phyloP scores from a whole-genome alignment of 1,140 invertebrate genomes.

The Penaeus indicus region DNA sequence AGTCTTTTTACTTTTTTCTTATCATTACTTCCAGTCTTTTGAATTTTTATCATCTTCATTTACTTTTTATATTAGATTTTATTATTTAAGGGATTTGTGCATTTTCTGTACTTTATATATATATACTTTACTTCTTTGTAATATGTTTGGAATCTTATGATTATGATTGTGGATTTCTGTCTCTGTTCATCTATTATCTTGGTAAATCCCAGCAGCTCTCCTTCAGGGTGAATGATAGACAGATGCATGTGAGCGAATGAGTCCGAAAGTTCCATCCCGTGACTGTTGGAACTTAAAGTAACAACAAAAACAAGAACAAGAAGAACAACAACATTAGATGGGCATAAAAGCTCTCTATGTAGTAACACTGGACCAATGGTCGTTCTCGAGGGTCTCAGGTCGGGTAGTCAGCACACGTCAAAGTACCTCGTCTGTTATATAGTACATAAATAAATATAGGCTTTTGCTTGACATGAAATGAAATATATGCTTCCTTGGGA shows the following conservation, averaged over 20 bases:
- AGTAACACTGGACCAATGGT: conserved; percentile 51
- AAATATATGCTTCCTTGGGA: conserved; percentile 44
- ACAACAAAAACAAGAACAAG: too few relatives aligned
- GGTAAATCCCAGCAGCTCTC: conserved; percentile 2
- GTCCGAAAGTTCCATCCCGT: conserved; percentile 5
- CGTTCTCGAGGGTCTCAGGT: conserved; percentile 37
- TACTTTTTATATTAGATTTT: too few relatives aligned
- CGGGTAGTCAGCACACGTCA: conserved; percentile 27
- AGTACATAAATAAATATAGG: conserved; percentile 10
- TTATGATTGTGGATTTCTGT: too few relatives aligned
- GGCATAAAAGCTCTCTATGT: conserved; percentile 23
- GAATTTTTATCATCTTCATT: too few relatives aligned
- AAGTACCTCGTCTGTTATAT: conserved; percentile 32
- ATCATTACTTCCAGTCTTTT: too few relatives aligned
- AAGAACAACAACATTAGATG: conserved; percentile 19
- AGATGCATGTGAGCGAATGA: conserved; percentile 17
- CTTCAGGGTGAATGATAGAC: conserved; percentile 23
- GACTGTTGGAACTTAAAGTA: conserved; percentile 9
- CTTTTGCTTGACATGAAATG: conserved; percentile 31
- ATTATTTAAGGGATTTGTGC: too few relatives aligned
- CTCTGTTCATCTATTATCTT: background rate
- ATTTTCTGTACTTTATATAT: too few relatives aligned
- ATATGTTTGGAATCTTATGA: too few relatives aligned
- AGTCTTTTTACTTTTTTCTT: too few relatives aligned
- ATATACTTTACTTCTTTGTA: too few relatives aligned